Percentiles rank a stretch among this genome's conserved stretches.
phyloP scores from a whole-genome alignment of 92 coral and sea anemone genomes.

The Muricea muricata region DNA sequence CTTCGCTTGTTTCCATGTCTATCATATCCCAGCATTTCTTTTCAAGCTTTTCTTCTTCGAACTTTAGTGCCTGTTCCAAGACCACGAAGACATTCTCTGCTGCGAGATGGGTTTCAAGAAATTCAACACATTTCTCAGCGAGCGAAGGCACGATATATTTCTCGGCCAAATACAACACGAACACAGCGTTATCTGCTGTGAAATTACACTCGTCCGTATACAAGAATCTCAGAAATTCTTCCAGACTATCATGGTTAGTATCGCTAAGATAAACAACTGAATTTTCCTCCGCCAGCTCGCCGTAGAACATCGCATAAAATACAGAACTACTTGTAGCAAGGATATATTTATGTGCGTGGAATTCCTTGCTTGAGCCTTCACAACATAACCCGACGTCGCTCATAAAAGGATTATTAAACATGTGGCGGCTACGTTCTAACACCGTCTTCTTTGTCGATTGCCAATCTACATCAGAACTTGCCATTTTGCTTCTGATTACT shows the following conservation, averaged over 20 bases:
- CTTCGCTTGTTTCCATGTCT: conserved; percentile 56
- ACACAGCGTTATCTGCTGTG: conserved; percentile 65
- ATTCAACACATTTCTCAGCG: conserved; percentile 55
- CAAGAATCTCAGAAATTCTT: conserved; percentile 70
- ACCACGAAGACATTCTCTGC: conserved; percentile 61
- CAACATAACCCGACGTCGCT: no score
- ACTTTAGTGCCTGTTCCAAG: conserved; percentile 63
- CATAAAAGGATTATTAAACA: no score
- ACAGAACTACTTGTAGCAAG: conserved; percentile 55
- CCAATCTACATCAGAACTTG: background rate
- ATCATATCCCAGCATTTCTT: conserved; percentile 69
- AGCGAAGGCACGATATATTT: conserved; percentile 70
- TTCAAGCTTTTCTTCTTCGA: conserved; percentile 62
- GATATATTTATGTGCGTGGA: background rate
- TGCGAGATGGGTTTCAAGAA: conserved; percentile 52
- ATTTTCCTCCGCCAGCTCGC: conserved; percentile 67
- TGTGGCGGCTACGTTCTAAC: no score
- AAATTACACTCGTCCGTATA: conserved; percentile 64
- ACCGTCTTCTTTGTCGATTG: no score
- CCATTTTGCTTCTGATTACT: no score
- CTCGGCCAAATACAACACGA: conserved; percentile 67
- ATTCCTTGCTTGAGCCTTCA: no score
- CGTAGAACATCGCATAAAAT: conserved; percentile 84
- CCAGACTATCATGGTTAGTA: conserved; percentile 67
- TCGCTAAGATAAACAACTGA: conserved; percentile 64